Conservation (phyloP, 2,888 invertebrate genomes). For the Volucella inflata region DNA sequence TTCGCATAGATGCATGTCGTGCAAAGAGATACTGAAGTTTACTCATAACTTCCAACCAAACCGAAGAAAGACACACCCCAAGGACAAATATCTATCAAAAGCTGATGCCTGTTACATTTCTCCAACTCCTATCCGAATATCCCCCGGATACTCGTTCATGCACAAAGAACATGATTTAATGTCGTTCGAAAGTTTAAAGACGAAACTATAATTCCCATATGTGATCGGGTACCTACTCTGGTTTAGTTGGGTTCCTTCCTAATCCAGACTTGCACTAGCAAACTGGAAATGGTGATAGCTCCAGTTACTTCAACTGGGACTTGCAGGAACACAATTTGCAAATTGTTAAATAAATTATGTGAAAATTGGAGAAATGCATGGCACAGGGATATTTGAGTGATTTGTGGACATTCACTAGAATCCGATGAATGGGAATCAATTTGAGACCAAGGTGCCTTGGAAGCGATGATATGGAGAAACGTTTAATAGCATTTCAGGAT, state of each 20-base stretch:
- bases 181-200: constrained; percentile 65
- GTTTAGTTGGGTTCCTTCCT: constrained; percentile 42
- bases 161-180: constrained; percentile 71
- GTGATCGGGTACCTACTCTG: constrained; percentile 58
- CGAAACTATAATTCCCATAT: constrained; percentile 45
- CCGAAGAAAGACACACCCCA: constrained; percentile 67
- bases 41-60: constrained; percentile 35
- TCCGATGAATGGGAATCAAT: constrained; percentile 11
- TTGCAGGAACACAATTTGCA: constrained; percentile 56
- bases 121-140: too few species aligned
- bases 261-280: not conserved
- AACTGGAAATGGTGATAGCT: too few species aligned
- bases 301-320: not conserved
- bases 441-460: not conserved
- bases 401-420: constrained; percentile 11
- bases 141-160: not conserved
- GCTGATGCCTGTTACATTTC: constrained; percentile 3
- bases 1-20: constrained; percentile 60
- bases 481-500: too few species aligned
- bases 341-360: constrained; percentile 72
- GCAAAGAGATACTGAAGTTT: constrained; percentile 53
- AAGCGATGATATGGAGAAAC: too few species aligned
- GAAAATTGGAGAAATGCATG: constrained; percentile 58
- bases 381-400: constrained; percentile 47
- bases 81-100: constrained; percentile 58